Evolutionary conservation across 2,797 vertebrate species (phyloP), one percentile per base, ranked within the genome.

Genomic region (Ptychobarbus kaznakovi): DNA sequence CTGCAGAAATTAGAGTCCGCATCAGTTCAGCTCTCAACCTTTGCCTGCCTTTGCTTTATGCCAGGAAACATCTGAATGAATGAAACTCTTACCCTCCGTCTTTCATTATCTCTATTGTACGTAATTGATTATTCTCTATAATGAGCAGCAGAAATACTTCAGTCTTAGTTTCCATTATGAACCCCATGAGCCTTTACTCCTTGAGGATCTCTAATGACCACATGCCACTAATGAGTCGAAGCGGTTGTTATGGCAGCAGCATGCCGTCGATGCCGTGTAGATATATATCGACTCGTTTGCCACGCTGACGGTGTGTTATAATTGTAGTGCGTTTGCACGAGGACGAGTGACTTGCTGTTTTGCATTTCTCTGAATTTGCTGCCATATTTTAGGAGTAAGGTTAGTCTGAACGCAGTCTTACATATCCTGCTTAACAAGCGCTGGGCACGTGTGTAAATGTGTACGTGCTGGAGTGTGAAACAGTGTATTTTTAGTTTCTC

Each of bases 401-500:
- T 78, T 78, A 69, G 35, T 68, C 18, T 44, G 65, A 77, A 84
- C 11, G 18, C 28, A 72, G 65, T 68, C 63, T 40, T 68, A 22
- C 74, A 66, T 53, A 49, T 61, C 42, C 76, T 12, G 53, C n/a
- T 28, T 72, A 73, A 72, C 38, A 73, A 80, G 66, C 66, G 15
- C 40, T 56, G 44, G 65, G 40, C 44, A 72, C 77, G 61, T 86
- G 86, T 81, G 79, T 92, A 86, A 89, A 86, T 90, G 87, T 87
- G 86, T 80, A 81, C 42, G 79, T 87, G 68, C 84, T 74, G 25
- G 38, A 51, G 46, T 74, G 86, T 86, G 83, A 87, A 76, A 68
- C 63, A 63, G 61, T 86, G 87, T 94, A 94, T 94, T 94, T 94
- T 93, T 95, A 94, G 92, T 90, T 12, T 85, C 78, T 93, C 89